Evolutionary conservation across 2,797 vertebrate genomes (phyloP).

Genomic region (Schizopygopsis pylzovi): DNA sequence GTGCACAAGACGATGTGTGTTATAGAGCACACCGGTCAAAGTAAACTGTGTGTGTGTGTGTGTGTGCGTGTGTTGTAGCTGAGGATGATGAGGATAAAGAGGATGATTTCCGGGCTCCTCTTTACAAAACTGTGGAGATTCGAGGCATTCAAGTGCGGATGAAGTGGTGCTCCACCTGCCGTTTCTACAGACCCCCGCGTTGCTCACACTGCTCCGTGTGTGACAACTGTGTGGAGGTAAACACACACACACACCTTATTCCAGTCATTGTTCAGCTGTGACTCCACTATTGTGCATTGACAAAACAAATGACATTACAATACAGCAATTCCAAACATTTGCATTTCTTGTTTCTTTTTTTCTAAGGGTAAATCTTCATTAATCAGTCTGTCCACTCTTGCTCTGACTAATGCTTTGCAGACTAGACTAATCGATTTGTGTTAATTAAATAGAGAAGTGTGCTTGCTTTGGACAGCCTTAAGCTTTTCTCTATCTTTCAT

Average conservation of each 20-base stretch:
- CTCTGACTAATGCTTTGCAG: slow-evolving; percentile 8
- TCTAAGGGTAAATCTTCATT: background rate
- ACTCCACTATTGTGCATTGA: background rate
- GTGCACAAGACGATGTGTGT: background rate
- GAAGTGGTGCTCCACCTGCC: slow-evolving; percentile 98
- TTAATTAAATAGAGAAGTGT: slow-evolving; percentile 35
- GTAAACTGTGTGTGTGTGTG: background rate
- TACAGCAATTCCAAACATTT: background rate
- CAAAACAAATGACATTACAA: background rate
- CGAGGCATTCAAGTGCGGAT: slow-evolving; percentile 96
- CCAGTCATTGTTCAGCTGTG: background rate
- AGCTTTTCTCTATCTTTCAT: background rate
- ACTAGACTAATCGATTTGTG: background rate
- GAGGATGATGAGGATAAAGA: slow-evolving; percentile 98
- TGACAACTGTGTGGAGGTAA: slow-evolving; percentile 98
- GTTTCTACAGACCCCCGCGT: slow-evolving; percentile 94
- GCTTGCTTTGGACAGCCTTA: background rate
- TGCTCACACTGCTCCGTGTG: slow-evolving; percentile 98
- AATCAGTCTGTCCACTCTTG: slow-evolving; percentile 22
- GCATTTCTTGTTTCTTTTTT: background rate
- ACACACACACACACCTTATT: background rate
- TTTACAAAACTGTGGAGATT: slow-evolving; percentile 98
- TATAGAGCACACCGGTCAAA: background rate
- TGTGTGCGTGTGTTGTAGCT: slow-evolving; percentile 71
- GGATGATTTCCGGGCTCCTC: slow-evolving; percentile 93